Base-by-base conservation (phyloP, 2,797 vertebrate species). In the Phylloscopus collybita region DNA sequence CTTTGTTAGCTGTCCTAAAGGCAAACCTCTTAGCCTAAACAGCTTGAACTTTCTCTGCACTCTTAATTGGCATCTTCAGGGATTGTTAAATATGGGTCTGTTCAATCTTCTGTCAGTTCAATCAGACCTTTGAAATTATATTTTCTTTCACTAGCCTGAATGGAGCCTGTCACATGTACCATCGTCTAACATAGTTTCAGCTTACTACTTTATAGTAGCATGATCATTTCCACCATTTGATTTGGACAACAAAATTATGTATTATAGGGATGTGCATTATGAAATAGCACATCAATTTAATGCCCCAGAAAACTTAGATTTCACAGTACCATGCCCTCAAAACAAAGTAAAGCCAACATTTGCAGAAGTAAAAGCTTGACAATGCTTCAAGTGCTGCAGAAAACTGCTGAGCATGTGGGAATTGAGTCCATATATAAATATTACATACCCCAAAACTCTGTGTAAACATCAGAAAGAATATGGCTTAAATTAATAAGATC, bases 281-380 rank as follows among this genome's bases (percentile, higher is more conserved):
- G 85, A 88, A 95, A 60, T 74, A 97, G 70, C 40, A 83, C 61
- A 78, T 76, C 75, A 95, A 94, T 97, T 97, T 97, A 96, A 97
- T 94, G 95, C 90, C 95, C 92, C 72, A 93, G 82, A 97, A 96
- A 97, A 91, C 79, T 80, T 95, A 83, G 69, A 95, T 96, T 97
- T 97, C 88, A 96, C 87, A 95, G 92, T 92, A 76, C 60, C 53
- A 72, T 95, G 81, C 87, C 66, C 75, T 94, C 85, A 87, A 85
- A 96, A 80, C 61, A 95, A 80, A 93, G 72, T 81, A 95, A 94
- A 96, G 71, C 59, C 75, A 95, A 93, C 72, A 96, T 90, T 96
- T 90, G 51, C 80, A 95, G 92, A 84, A 54, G 80, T 91, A 92
- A 92, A 95, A 78, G 27, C 80, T 92, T 87, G 75, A 82, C 62